A percentile compares a stretch with the other conserved stretches of the same genome.
These are phyloP conservation scores for Zaprionus ornatus DNA, from an alignment of 1,140 invertebrate genomes.

Conservation along the genomic window DNA sequence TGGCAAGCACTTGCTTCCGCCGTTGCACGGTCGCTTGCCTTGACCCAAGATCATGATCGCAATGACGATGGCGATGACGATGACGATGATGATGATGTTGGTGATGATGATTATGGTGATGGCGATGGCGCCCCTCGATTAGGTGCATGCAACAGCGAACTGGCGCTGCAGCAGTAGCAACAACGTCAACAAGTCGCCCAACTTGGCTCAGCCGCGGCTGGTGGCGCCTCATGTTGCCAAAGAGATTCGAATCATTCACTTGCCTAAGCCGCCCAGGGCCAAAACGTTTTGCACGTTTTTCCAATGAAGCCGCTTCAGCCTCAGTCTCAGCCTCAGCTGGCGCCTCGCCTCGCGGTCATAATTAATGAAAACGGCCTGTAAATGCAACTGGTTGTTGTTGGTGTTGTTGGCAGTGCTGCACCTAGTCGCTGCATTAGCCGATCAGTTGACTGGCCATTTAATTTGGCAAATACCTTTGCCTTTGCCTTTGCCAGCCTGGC, in stretches of 20 bases:
- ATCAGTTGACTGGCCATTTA: conserved; percentile 51
- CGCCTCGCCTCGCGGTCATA: conserved; percentile 63
- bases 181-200: conserved; percentile 23
- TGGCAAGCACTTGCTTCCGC: conserved; percentile 46
- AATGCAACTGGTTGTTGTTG: conserved; percentile 37
- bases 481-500: conserved; percentile 24
- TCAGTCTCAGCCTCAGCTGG: conserved; percentile 4
- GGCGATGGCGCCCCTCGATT: conserved; percentile 70
- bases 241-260: conserved; percentile 78
- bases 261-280: conserved; percentile 54
- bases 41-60: conserved; percentile 55
- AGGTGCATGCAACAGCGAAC: conserved; percentile 64
- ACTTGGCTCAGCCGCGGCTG: conserved; percentile 1
- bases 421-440: conserved; percentile 21
- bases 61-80: conserved; percentile 15
- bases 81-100: conserved; percentile 49
- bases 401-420: conserved; percentile 13
- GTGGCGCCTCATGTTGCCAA: conserved; percentile 63
- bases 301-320: conserved; percentile 67
- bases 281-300: conserved; percentile 80
- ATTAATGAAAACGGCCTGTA: conserved; percentile 71
- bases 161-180: conserved; percentile 13
- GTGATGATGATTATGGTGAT: conserved; percentile 54
- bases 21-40: conserved; percentile 40
- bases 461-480: conserved; percentile 51